Base-by-base conservation (phyloP, 2,797 vertebrate species). In the Synanceia verrucosa region DNA sequence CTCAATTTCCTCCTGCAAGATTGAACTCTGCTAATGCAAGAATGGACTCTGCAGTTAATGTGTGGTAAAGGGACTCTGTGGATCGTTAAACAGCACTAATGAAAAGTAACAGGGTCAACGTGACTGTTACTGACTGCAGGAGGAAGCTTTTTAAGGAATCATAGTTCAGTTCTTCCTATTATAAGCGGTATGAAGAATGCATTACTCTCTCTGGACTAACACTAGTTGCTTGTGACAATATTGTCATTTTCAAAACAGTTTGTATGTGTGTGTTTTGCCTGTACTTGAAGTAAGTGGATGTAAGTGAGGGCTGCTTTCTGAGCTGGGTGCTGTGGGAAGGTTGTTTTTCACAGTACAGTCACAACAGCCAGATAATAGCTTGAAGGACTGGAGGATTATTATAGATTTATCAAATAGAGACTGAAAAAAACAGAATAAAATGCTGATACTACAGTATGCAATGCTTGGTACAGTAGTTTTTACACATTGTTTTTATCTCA, bases 291-390 rank as follows among this genome's bases (percentile, higher is more conserved):
- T 94, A 86, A 82, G 58, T 81, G 76, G 85, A 61, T 66, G 91
- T 94, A 92, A 86, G 82, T 67, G 90, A 94, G 85, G 95, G 96
- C 95, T 96, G 94, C 92, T 95, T 98, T 97, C 95, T 96, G 94
- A 90, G 85, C 93, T 94, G 91, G 93, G 95, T 94, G 91, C 95
- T 95, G 96, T 94, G 95, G 94, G 96, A 96, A 90, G 60, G 68
- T 69, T 1, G 5, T 93, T 95, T 92, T 92, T 95, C 96, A 92
- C 95, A 92, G 95, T 83, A 93, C 94, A 92, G 29, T 93, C 87
- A 67, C 86, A 91, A 91, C 95, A 94, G 95, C 94, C 96, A 96
- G 96, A 96, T 92, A 81, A 77, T 83, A 90, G 89, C 86, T 85
- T 55, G 84, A 80, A 51, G 92, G 94, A 94, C 90, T 93, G 85